These are phyloP conservation scores for Seriola rivoliana DNA, from an alignment of 2,113 vertebrate species.

Conservation along the genomic window DNA sequence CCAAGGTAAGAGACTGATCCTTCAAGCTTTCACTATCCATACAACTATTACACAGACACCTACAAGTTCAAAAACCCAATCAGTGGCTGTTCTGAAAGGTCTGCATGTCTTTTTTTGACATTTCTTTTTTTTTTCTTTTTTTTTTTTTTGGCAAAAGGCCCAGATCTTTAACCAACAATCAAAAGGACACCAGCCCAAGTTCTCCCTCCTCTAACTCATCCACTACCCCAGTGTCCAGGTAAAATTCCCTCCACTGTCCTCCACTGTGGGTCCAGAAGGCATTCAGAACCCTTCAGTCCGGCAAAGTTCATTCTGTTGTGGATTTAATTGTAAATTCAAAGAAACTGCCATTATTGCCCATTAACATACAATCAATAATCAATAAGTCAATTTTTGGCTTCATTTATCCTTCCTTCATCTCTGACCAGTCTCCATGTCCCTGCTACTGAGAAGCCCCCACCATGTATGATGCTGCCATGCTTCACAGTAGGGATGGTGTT, in stretches of 20 bases:
- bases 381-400: too few relatives aligned
- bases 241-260: background rate
- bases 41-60: background rate
- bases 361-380: too few relatives aligned
- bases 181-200: slow-evolving; percentile 50
- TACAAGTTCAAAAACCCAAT: background rate
- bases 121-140: slow-evolving; percentile 61
- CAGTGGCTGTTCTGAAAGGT: background rate
- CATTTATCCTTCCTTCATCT: too few relatives aligned
- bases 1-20: slow-evolving; percentile 81
- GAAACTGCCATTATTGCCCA: too few relatives aligned
- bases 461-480: too few relatives aligned
- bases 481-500: too few relatives aligned
- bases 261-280: background rate
- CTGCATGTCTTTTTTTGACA: slow-evolving; percentile 43
- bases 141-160: slow-evolving; percentile 66
- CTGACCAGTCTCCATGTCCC: too few relatives aligned
- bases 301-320: too few relatives aligned
- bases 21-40: background rate
- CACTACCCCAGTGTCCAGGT: slow-evolving; percentile 62
- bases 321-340: too few relatives aligned
- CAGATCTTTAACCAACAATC: slow-evolving; percentile 63
- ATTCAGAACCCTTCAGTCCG: background rate
- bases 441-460: too few relatives aligned
- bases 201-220: slow-evolving; percentile 22